Conservation (phyloP, 2,888 invertebrate genomes). For the Hylaea fasciaria region DNA sequence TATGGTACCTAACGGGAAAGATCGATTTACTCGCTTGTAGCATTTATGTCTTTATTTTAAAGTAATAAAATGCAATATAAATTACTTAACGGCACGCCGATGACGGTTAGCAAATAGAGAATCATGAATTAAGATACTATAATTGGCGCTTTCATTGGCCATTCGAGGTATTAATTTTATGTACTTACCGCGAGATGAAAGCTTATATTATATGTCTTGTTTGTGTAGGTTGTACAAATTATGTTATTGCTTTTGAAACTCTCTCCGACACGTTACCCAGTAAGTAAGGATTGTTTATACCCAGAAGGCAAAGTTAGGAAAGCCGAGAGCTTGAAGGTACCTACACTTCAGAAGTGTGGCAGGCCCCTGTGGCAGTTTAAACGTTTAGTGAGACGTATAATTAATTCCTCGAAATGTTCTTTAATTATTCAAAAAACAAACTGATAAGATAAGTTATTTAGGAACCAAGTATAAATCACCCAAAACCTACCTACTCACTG, state of each 20-base stretch:
- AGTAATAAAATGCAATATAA: slow-evolving; percentile 27
- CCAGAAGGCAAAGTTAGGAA: not conserved
- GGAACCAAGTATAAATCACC: too few relatives aligned
- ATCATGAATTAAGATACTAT: slow-evolving; percentile 37
- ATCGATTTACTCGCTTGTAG: slow-evolving; percentile 4
- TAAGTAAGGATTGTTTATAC: too few relatives aligned
- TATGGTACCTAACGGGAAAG: slow-evolving; percentile 13
- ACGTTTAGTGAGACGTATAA: not conserved
- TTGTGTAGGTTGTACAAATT: slow-evolving; percentile 30
- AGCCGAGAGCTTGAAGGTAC: not conserved
- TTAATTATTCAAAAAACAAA: too few relatives aligned
- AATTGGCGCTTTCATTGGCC: slow-evolving; percentile 43
- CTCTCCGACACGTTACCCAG: not conserved
- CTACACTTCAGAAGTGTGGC: not conserved
- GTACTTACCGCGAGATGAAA: slow-evolving; percentile 35
- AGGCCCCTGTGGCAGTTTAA: not conserved
- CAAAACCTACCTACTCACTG: too few relatives aligned
- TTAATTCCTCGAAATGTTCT: too few relatives aligned
- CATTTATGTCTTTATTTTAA: slow-evolving; percentile 20
- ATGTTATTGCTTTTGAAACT: slow-evolving; percentile 26
- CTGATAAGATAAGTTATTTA: too few relatives aligned
- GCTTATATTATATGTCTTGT: slow-evolving; percentile 29
- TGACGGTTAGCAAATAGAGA: slow-evolving; percentile 35
- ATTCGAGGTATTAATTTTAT: slow-evolving; percentile 38
- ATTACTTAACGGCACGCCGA: slow-evolving; percentile 24